Conservation (phyloP, 1,140 invertebrate species). For the Platorchestia sp. region DNA sequence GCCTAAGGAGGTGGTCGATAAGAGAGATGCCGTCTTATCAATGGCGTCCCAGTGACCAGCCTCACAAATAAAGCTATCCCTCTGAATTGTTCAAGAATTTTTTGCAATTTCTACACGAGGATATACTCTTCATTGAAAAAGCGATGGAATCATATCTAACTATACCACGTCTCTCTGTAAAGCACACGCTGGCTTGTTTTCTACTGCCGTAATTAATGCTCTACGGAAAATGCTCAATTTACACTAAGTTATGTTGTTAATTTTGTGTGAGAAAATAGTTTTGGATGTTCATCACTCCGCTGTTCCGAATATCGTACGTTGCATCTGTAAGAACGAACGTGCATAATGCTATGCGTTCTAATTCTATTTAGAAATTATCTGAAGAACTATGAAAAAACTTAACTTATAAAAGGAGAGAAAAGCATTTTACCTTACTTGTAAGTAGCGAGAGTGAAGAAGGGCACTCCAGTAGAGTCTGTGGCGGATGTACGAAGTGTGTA, state of each 20-base stretch:
- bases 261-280: too few relatives aligned
- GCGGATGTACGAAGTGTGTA: constrained; percentile 17
- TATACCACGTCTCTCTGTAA: background rate
- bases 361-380: background rate
- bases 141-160: background rate
- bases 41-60: background rate
- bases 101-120: background rate
- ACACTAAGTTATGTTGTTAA: too few relatives aligned
- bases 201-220: background rate
- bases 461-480: background rate
- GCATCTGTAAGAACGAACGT: background rate
- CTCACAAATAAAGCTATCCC: background rate
- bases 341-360: background rate
- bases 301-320: background rate
- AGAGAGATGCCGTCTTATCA: background rate
- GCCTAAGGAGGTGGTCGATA: background rate
- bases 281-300: too few relatives aligned
- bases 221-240: too few relatives aligned
- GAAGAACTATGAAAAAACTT: background rate
- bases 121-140: background rate
- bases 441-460: background rate
- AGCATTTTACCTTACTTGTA: background rate
- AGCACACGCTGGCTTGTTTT: background rate
- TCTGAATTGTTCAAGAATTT: background rate
- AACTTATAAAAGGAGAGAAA: background rate